Conservation (phyloP, 2,113 vertebrate genomes). For the Dipodomys merriami region DNA sequence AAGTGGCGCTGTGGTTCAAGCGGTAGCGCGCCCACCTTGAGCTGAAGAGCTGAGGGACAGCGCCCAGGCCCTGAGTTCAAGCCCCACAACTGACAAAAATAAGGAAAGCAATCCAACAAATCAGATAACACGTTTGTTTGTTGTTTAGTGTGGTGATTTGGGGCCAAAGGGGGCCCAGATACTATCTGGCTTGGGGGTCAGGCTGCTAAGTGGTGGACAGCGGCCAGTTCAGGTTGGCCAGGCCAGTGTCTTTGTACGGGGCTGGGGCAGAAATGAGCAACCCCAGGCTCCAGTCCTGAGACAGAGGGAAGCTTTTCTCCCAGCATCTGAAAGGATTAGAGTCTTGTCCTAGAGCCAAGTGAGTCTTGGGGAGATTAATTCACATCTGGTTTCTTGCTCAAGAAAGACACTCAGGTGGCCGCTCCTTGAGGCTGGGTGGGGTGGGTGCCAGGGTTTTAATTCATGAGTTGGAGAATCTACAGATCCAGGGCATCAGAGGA, state of each 20-base stretch:
- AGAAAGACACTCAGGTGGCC: background rate
- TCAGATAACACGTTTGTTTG: no score
- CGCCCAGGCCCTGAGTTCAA: no score
- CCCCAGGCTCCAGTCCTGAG: background rate
- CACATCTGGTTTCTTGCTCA: constrained; percentile 19
- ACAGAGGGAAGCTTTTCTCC: constrained; percentile 4
- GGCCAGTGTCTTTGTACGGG: background rate
- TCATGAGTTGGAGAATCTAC: constrained; percentile 1
- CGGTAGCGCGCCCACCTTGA: no score
- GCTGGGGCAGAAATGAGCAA: background rate
- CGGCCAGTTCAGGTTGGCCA: background rate
- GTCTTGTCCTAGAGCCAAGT: constrained; percentile 18
- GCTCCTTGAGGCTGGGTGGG: background rate
- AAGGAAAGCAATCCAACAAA: no score
- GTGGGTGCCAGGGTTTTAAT: background rate
- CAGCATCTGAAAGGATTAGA: constrained; percentile 9
- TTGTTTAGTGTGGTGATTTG: no score
- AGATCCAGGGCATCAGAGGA: background rate
- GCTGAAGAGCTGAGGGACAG: no score
- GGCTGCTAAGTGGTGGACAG: no score
- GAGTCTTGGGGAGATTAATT: background rate
- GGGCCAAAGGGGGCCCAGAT: no score
- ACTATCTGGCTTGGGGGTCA: no score
- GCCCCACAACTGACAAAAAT: no score
- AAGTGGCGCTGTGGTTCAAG: no score